phyloP scores from a whole-genome alignment of 2,113 vertebrate species.

The Brienomyrus longianalis region DNA sequence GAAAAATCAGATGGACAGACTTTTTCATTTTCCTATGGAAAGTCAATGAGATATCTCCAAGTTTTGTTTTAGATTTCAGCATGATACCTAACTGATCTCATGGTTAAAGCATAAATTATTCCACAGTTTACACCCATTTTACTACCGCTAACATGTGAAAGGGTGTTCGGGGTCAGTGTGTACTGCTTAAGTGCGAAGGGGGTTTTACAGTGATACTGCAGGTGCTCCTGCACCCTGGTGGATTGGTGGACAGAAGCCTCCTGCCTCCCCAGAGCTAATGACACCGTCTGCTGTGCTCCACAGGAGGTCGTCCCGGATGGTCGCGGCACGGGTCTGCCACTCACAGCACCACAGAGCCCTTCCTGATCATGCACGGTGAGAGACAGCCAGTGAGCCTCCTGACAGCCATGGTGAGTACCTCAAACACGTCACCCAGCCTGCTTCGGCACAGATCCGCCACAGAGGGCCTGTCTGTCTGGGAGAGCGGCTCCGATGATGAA shows the following conservation, averaged over 20 bases:
- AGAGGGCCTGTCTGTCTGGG: not conserved
- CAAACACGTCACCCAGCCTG: not conserved
- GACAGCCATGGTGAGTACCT: slow-evolving; percentile 54
- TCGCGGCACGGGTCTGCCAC: slow-evolving; percentile 39
- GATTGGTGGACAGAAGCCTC: not conserved
- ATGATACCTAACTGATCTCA: not conserved
- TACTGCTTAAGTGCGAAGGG: not conserved
- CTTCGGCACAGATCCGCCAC: not conserved
- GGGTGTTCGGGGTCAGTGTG: not conserved
- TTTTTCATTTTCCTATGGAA: not conserved
- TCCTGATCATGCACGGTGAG: slow-evolving; percentile 60
- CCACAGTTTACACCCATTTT: not conserved
- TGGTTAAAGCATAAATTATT: not conserved
- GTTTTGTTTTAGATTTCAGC: not conserved
- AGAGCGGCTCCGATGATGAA: not conserved
- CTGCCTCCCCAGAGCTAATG: not conserved
- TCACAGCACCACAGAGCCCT: slow-evolving; percentile 63
- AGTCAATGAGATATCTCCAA: not conserved
- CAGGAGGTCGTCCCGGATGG: slow-evolving; percentile 38
- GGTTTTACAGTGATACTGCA: not conserved
- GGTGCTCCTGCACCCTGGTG: not conserved
- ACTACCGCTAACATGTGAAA: not conserved
- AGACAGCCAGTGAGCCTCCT: slow-evolving; percentile 58
- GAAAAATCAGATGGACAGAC: not conserved
- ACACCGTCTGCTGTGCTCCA: not conserved